Base-by-base conservation (phyloP, 2,113 vertebrate species). In the Entelurus aequoreus region DNA sequence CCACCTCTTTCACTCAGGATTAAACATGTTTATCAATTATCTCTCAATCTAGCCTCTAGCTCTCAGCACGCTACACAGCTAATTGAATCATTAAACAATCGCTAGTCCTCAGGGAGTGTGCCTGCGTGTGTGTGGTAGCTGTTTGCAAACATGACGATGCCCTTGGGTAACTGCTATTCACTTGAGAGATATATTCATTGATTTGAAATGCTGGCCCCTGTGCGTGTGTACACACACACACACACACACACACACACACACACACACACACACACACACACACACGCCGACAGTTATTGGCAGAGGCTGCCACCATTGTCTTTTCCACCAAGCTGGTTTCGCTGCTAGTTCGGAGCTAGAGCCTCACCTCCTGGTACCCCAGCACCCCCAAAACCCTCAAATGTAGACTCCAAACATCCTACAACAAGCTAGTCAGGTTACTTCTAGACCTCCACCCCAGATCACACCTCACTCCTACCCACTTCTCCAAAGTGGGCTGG, bases 51-150 rank as follows among this genome's bases (percentile, higher is more conserved):
- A 92, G 92, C 93, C 93, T 77, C 84, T 86, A 91, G 91, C 92
- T 92, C 93, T 93, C 93, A 84, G 85, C 89, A 92, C 86, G 91
- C 91, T 84, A 93, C 92, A 92, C 92, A 91, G 93, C 94, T 97
- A 98, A 98, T 95, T 98, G 93, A 96, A 95, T 94, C 93, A 93
- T 95, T 96, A 92, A 95, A 95, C 94, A 93, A 96, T 94, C 92
- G 93, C 90, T 93, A 89, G 93, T 96, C 93, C 91, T 93, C 90
- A 88, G 93, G 92, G 84, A 86, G 81, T 44, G 65, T 71, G 79
- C 64, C 61, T 60, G 66, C 51, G 58, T 58, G 59, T 44, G 54
- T 14, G 21, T 49, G 65, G 56, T 91, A 69, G 90, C 85, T 94
- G 92, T 95, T 95, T 94, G 93, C 93, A 95, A 93, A 95, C 93